Base-by-base conservation (phyloP, 2,888 invertebrate species). In the Cryptocheilus praepositus region DNA sequence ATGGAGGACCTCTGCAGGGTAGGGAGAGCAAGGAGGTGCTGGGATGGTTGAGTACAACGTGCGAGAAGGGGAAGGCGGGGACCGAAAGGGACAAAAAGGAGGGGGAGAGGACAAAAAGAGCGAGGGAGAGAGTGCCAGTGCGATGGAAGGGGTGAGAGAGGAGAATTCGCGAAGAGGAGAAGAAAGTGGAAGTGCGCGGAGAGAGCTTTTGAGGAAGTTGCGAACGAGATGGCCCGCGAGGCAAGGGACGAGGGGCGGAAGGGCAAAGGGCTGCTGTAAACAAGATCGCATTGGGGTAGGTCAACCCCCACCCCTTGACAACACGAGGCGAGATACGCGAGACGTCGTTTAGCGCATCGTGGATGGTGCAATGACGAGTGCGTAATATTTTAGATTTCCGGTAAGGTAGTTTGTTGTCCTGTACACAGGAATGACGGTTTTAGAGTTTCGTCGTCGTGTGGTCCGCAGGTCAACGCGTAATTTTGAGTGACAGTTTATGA, bases 31-130 rank as follows among this genome's bases (percentile, higher is more conserved):
- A 73, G 77, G 72, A 67, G 67, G 66, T 64, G 60, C 59, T 53
- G 63, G 65, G 68, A 49, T n/a, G 18, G 49, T 49, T 64, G 64
- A 55, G 64, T 69, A 36, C 11, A 36, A 64, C 55, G 71, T 68
- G 71, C 64, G 69, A 61, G 53, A 61, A 7, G 16, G 52, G 5
- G 58, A 61, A 56, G 58, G 54, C 25, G 69, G 55, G 69, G 67
- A 71, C 62, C 70, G 70, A 74, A 74, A 73, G 74, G 73, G 70
- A 60, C 60, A 67, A 74, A 59, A 74, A 70, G 62, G 73, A 53
- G 66, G 54, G 67, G 55, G n/a, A 22, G 18, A 52, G 28, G 64
- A 60, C 62, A 60, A 62, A 61, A 57, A 13, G n/a, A 22, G 45
- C 43, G 22, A 46, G 58, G 58, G 62, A 72, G 73, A 67, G 74